Evolutionary conservation across 2,888 invertebrate genomes (phyloP), one percentile per base, ranked within the genome.

Genomic region (Dorcus parallelipipedus): DNA sequence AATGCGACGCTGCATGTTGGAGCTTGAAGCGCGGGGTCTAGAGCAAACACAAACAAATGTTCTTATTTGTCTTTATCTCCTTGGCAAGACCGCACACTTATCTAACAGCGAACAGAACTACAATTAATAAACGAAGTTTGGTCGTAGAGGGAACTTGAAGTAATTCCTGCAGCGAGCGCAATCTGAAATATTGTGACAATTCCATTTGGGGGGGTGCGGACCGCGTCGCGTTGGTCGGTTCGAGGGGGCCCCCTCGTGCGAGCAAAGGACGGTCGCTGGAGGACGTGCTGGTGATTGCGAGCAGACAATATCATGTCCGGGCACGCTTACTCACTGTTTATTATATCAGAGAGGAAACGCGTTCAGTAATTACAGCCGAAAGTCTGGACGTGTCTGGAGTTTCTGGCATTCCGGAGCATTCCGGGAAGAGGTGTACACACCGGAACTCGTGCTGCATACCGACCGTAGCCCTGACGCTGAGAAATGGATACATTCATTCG

Each of bases 371-470:
- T 74, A 73, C 74, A 69, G 64, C 69, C 67, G 73, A 73, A 74
- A 74, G 72, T 72, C 73, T 73, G 76, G 73, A 74, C 74, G 73
- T 74, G 75, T 73, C 74, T 73, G 67, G 71, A 74, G 75, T 73
- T 72, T 68, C 72, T 73, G 67, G 71, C 67, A 75, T 75, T 74
- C 74, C 74, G 69, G 61, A 66, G 65, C 64, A 64, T 63, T 67
- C 59, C 49, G 33, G 33, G 38, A 38, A 67, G 69, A 69, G 70
- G 73, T 69, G 67, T 64, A 14, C 14, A 67, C 58, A 55, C 66
- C 66, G 67, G 67, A 68, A 69, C 68, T 70, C 70, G 71, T 14
- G 14, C 14, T 70, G 71, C 71, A 73, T 72, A 69, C 71, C 71
- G 63, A 60, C 49, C 62, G 58, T 60, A 58, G 57, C 14, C 65